Evolutionary conservation across 2,113 vertebrate species (phyloP).

Genomic region (Dicaeum eximium): DNA sequence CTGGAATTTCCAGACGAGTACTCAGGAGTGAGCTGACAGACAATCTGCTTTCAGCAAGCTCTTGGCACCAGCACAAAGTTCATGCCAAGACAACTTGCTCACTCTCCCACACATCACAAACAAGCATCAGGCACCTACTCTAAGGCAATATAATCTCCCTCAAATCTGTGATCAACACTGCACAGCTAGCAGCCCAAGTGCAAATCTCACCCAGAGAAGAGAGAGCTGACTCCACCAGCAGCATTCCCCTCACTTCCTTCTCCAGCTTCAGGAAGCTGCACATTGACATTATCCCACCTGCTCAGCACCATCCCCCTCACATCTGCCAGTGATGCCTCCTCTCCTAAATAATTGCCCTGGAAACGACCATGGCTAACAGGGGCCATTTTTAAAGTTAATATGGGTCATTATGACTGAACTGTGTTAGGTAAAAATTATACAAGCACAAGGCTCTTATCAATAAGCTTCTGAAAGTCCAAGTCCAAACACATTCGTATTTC

Average conservation of each 20-base stretch:
- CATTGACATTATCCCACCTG: not conserved
- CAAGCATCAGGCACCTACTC: constrained; percentile 22
- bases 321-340: not conserved
- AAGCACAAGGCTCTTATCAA: not conserved
- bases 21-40: constrained; percentile 3
- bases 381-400: not conserved
- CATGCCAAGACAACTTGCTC: constrained; percentile 23
- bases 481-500: not conserved
- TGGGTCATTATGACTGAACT: not conserved
- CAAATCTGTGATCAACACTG: constrained; percentile 27
- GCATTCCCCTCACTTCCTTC: not conserved
- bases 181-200: not conserved
- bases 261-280: not conserved
- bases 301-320: not conserved
- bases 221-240: not conserved
- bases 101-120: constrained; percentile 18
- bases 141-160: constrained; percentile 15
- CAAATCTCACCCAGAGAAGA: not conserved
- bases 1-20: not conserved
- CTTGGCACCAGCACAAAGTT: constrained; percentile 31
- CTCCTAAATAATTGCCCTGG: not conserved
- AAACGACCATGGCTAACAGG: not conserved
- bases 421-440: not conserved
- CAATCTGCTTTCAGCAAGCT: constrained; percentile 32
- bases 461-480: not conserved